phyloP scores from a whole-genome alignment of 1,140 invertebrate genomes.

The Sinella curviseta region DNA sequence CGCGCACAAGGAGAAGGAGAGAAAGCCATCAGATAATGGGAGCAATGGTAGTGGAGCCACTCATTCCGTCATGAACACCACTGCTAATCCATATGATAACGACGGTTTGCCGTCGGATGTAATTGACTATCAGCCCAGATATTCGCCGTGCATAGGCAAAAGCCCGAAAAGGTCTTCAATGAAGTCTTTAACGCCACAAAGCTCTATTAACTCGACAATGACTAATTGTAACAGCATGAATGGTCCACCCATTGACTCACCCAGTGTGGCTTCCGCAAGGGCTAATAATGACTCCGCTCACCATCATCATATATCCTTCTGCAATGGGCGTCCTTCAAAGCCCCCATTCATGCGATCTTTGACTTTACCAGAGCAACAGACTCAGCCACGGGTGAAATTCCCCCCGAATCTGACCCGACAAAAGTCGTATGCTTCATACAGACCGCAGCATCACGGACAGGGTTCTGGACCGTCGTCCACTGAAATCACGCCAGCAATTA shows the following conservation, averaged over 20 bases:
- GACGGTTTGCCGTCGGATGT: background rate
- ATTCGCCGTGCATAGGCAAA: constrained; percentile 35
- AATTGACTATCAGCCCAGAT: constrained; percentile 26
- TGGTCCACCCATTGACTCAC: constrained; percentile 30
- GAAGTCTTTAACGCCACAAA: constrained; percentile 48
- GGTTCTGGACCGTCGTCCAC: background rate
- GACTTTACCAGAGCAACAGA: constrained; percentile 43
- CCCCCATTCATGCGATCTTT: constrained; percentile 46
- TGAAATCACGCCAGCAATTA: constrained; percentile 28
- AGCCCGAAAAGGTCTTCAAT: constrained; percentile 46
- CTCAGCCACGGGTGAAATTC: constrained; percentile 46
- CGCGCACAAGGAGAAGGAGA: constrained; percentile 2
- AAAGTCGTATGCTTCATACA: constrained; percentile 35
- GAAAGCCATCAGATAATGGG: background rate
- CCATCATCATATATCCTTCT: background rate
- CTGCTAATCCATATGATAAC: background rate
- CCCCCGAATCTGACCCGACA: constrained; percentile 43
- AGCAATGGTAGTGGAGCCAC: background rate
- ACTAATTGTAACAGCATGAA: constrained; percentile 30
- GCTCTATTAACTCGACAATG: constrained; percentile 44
- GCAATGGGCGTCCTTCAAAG: constrained; percentile 20
- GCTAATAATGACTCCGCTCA: background rate
- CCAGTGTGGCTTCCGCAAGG: background rate
- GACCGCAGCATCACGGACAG: background rate
- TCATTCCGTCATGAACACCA: background rate